phyloP scores from a whole-genome alignment of 2,797 vertebrate genomes.

The Borostomias antarcticus region DNA sequence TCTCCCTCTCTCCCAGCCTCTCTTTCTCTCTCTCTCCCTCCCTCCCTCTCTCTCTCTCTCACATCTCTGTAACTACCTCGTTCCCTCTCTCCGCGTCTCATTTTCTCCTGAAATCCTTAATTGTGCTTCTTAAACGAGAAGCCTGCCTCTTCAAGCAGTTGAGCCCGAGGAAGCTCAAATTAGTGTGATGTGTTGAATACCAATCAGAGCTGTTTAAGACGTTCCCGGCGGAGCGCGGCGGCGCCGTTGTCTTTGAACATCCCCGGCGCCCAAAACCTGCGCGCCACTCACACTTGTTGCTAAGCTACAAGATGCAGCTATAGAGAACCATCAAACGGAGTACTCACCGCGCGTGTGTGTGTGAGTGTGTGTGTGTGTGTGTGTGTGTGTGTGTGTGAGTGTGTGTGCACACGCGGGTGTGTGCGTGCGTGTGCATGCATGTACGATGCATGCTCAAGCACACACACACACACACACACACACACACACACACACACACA shows the following conservation, averaged over 20 bases:
- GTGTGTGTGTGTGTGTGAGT: not conserved
- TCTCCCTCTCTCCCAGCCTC: not conserved
- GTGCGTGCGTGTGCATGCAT: not conserved
- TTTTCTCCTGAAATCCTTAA: not conserved
- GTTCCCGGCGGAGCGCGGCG: not conserved
- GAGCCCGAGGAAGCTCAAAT: not conserved
- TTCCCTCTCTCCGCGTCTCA: not conserved
- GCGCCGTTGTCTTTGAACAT: not conserved
- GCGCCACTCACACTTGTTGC: slow-evolving; percentile 45
- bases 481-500: not conserved
- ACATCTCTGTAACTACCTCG: not conserved
- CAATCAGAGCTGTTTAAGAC: not conserved
- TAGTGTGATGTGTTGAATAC: slow-evolving; percentile 1
- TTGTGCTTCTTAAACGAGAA: slow-evolving; percentile 3
- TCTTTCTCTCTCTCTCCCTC: not conserved
- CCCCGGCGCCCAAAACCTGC: not conserved
- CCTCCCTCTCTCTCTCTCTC: not conserved
- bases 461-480: not conserved
- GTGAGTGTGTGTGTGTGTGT: not conserved
- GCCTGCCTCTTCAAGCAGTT: not conserved
- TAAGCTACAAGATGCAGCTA: slow-evolving; percentile 58
- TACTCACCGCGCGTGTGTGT: not conserved
- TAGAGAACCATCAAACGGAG: slow-evolving; percentile 33
- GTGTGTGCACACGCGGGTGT: not conserved
- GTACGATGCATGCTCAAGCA: no score